phyloP scores from a whole-genome alignment of 2,113 vertebrate species.

The Nettapus auritus region DNA sequence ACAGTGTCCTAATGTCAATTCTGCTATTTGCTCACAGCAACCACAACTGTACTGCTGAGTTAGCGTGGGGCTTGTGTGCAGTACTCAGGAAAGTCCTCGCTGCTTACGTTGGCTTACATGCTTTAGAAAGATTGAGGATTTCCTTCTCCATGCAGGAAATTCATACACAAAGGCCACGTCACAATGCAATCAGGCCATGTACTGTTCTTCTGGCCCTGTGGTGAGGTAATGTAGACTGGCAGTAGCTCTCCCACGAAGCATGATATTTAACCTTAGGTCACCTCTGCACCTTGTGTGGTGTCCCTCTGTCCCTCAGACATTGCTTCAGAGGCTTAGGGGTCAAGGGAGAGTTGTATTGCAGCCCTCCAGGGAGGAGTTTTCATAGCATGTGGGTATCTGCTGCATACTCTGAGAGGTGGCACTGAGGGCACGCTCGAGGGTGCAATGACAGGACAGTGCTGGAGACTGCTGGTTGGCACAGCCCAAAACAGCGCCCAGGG shows the following conservation, averaged over 20 bases:
- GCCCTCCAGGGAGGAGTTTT: neutral
- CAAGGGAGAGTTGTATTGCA: neutral
- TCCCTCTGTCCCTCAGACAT: neutral
- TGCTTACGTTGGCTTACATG: neutral
- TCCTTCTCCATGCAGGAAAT: neutral
- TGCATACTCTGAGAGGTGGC: neutral
- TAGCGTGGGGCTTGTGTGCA: neutral
- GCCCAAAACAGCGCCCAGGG: neutral
- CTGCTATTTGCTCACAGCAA: neutral
- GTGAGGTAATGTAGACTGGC: neutral
- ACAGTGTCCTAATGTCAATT: neutral
- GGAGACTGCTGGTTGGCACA: neutral
- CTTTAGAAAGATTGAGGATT: neutral
- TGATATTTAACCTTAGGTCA: neutral
- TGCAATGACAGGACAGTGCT: neutral
- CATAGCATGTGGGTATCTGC: neutral
- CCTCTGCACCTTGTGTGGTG: neutral
- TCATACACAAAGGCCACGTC: neutral
- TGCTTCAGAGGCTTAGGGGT: neutral
- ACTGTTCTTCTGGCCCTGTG: neutral
- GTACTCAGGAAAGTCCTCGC: neutral
- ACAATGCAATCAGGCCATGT: neutral
- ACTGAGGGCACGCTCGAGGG: neutral
- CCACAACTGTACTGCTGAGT: neutral
- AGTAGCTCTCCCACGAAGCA: neutral